Evolutionary conservation across 2,113 vertebrate species (phyloP).

Genomic region (Rutilus rutilus): DNA sequence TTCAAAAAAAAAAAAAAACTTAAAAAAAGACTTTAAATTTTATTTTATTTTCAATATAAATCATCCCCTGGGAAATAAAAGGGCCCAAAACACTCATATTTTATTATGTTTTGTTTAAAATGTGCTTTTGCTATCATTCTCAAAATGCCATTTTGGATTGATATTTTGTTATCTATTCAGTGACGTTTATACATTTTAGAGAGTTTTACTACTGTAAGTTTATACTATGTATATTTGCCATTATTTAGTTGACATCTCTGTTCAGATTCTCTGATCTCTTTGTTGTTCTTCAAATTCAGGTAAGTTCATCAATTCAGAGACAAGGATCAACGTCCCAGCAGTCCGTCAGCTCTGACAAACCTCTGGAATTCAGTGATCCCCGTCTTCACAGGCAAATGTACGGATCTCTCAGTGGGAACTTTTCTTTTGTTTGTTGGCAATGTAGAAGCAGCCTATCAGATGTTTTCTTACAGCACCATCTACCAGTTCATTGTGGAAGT

Average conservation of each 20-base stretch:
- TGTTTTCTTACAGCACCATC: conserved; percentile 27
- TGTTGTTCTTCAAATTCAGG: conserved; percentile 71
- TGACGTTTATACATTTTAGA: background rate
- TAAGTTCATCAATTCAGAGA: conserved; percentile 85
- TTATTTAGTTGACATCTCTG: background rate
- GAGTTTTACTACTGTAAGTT: background rate
- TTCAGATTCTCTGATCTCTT: background rate
- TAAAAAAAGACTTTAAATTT: too few relatives aligned
- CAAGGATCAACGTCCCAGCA: conserved; percentile 85
- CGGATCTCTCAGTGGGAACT: background rate
- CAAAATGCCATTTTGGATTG: background rate
- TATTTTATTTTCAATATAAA: too few relatives aligned
- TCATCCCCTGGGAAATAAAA: background rate
- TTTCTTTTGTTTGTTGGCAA: background rate
- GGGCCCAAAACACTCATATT: background rate
- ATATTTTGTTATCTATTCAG: background rate
- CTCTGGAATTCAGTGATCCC: conserved; percentile 83
- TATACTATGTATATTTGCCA: background rate
- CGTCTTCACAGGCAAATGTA: conserved; percentile 94
- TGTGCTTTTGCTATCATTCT: background rate
- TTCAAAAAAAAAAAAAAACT: too few relatives aligned
- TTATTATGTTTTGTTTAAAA: too few relatives aligned
- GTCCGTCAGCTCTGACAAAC: conserved; percentile 84
- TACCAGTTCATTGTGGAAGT: conserved; percentile 15
- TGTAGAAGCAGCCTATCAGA: background rate